Conservation (phyloP, 2,797 vertebrate genomes). For the Rhinatrema bivittatum region DNA sequence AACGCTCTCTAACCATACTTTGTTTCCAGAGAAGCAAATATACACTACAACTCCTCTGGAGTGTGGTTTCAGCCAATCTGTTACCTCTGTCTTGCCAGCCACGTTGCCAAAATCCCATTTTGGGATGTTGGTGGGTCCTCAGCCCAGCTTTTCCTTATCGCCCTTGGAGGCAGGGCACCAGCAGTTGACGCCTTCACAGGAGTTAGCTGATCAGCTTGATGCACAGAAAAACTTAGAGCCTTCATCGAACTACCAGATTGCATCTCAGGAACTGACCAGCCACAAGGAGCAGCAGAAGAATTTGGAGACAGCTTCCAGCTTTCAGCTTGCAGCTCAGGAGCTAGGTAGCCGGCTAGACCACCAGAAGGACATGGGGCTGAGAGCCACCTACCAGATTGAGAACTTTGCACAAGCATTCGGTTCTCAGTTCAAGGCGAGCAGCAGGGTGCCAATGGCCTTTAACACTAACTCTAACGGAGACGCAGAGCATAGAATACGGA, state of each 20-base stretch:
- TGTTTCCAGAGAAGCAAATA: slow-evolving; percentile 92
- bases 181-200: slow-evolving; percentile 97
- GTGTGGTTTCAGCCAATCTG: slow-evolving; percentile 83
- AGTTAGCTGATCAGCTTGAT: slow-evolving; percentile 95
- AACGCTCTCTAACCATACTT: slow-evolving; percentile 74
- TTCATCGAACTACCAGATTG: slow-evolving; percentile 78
- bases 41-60: slow-evolving; percentile 88
- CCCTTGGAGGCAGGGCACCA: slow-evolving; percentile 86
- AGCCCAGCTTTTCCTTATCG: slow-evolving; percentile 85
- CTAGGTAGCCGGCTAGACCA: slow-evolving; percentile 78
- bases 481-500: slow-evolving; percentile 92
- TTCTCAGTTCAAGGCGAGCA: slow-evolving; percentile 96
- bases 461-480: slow-evolving; percentile 80
- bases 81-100: slow-evolving; percentile 88
- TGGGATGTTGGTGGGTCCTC: slow-evolving; percentile 89
- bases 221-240: slow-evolving; percentile 77
- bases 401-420: slow-evolving; percentile 98
- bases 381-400: slow-evolving; percentile 95
- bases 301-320: slow-evolving; percentile 66
- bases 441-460: slow-evolving; percentile 90
- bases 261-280: slow-evolving; percentile 82
- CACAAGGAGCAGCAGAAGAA: slow-evolving; percentile 83
- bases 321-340: slow-evolving; percentile 79
- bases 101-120: slow-evolving; percentile 90
- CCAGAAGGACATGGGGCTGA: slow-evolving; percentile 79